Conservation (phyloP, 2,888 invertebrate species). For the Caenorhabditis afra region DNA sequence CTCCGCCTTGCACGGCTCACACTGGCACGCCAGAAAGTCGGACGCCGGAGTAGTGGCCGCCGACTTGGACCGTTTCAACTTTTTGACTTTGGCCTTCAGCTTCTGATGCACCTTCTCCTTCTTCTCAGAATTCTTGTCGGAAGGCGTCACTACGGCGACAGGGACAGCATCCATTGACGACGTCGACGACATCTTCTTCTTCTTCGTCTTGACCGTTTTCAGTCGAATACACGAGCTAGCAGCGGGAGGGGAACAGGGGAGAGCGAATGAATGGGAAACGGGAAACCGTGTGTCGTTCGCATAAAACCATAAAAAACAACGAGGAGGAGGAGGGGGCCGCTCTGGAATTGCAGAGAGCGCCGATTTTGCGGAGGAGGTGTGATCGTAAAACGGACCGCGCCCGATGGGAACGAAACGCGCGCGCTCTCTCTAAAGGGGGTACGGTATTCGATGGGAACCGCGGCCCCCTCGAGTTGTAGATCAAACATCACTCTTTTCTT, state of each 20-base stretch:
- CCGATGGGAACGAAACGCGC: too few relatives aligned
- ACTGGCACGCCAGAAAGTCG: slow-evolving; percentile 11
- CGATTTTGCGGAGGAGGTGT: not conserved
- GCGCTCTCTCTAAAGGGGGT: too few relatives aligned
- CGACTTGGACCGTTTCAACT: slow-evolving; percentile 41
- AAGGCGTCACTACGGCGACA: slow-evolving; percentile 8
- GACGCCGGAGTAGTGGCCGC: slow-evolving; percentile 3
- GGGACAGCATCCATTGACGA: too few relatives aligned
- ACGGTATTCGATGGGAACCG: too few relatives aligned
- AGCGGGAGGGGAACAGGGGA: slow-evolving; percentile 3
- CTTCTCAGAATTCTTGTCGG: slow-evolving; percentile 31
- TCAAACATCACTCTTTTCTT: too few relatives aligned
- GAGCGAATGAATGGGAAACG: slow-evolving; percentile 14
- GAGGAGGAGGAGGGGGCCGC: not conserved
- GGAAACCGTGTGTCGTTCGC: slow-evolving; percentile 14
- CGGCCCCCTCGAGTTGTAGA: too few relatives aligned
- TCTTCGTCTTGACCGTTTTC: slow-evolving; percentile 23
- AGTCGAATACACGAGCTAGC: not conserved
- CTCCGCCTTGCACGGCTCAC: slow-evolving; percentile 29
- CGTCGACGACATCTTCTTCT: slow-evolving; percentile 6
- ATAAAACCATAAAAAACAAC: slow-evolving; percentile 46
- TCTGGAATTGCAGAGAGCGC: slow-evolving; percentile 32
- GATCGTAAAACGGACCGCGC: slow-evolving; percentile 20
- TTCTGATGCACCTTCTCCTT: slow-evolving; percentile 44
- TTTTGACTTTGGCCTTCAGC: slow-evolving; percentile 35